phyloP scores from a whole-genome alignment of 1,140 invertebrate species.

The Scaptomyza hsui region DNA sequence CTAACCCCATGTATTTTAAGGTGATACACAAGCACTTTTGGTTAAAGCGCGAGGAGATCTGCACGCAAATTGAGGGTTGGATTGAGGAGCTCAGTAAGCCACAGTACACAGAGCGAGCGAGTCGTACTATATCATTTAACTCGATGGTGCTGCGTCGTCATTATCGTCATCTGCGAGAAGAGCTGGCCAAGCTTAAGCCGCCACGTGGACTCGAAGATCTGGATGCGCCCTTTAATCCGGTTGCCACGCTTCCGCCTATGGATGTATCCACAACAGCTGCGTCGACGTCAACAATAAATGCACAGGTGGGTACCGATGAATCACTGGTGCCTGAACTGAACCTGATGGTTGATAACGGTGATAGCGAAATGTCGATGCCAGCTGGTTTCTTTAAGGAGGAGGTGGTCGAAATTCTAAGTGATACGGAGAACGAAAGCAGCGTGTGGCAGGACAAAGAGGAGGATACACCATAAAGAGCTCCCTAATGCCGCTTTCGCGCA shows the following conservation, averaged over 20 bases:
- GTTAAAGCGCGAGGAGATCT: constrained; percentile 96
- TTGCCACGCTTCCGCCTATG: constrained; percentile 79
- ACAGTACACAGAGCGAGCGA: constrained; percentile 89
- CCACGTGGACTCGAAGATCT: constrained; percentile 89
- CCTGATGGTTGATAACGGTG: constrained; percentile 49
- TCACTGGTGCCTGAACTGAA: constrained; percentile 50
- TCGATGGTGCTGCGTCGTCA: constrained; percentile 90
- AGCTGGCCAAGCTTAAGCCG: constrained; percentile 90
- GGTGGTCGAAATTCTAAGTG: constrained; percentile 65
- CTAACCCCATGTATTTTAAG: constrained; percentile 82
- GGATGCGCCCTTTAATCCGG: constrained; percentile 86
- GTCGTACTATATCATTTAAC: constrained; percentile 90
- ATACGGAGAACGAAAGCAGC: constrained; percentile 74
- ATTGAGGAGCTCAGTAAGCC: constrained; percentile 92
- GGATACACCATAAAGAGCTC: constrained; percentile 42
- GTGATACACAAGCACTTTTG: constrained; percentile 97
- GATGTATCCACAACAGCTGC: constrained; percentile 58
- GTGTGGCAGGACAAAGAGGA: constrained; percentile 71
- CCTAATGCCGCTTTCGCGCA: constrained; percentile 32
- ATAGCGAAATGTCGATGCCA: constrained; percentile 27
- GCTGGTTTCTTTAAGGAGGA: constrained; percentile 57
- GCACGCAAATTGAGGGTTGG: constrained; percentile 95
- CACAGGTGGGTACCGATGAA: constrained; percentile 65
- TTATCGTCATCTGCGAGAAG: constrained; percentile 91
- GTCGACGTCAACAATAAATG: constrained; percentile 41